phyloP scores from a whole-genome alignment of 2,797 vertebrate genomes.

The Dipus sagitta region DNA sequence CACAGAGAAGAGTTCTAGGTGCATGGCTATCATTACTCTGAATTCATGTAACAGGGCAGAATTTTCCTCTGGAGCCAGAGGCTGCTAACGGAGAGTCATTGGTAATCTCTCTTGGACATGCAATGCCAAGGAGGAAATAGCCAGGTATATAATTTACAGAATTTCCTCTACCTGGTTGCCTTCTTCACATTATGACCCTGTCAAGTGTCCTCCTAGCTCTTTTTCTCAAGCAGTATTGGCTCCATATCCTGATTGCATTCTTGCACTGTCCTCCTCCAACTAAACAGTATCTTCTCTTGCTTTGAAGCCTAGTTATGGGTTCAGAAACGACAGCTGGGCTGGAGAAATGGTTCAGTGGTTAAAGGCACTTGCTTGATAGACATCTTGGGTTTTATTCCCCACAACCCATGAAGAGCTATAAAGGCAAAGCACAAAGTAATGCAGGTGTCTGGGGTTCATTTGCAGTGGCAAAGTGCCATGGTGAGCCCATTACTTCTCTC shows the following conservation, averaged over 20 bases:
- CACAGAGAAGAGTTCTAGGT: neutral
- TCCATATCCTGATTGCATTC: neutral
- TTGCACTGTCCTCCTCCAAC: neutral
- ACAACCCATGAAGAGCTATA: too few species aligned
- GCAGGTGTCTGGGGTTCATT: too few species aligned
- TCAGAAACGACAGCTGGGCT: neutral
- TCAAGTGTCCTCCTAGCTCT: neutral
- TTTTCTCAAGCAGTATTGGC: too few species aligned
- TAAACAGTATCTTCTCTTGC: neutral
- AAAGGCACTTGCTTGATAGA: too few species aligned
- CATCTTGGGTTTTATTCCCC: too few species aligned
- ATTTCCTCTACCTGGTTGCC: neutral
- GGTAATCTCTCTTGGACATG: neutral
- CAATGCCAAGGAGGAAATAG: neutral
- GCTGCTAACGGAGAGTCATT: neutral
- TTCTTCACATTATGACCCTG: neutral
- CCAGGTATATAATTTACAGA: neutral
- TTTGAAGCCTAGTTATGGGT: neutral
- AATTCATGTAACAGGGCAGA: neutral
- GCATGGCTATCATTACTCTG: neutral
- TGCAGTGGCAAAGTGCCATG: too few species aligned
- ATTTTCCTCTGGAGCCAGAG: conserved; percentile 3
- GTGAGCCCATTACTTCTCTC: too few species aligned
- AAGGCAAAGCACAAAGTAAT: too few species aligned
- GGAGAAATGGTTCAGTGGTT: too few species aligned